These are phyloP conservation scores for Lymantria dispar DNA, from an alignment of 2,888 invertebrate species.

Conservation along the genomic window DNA sequence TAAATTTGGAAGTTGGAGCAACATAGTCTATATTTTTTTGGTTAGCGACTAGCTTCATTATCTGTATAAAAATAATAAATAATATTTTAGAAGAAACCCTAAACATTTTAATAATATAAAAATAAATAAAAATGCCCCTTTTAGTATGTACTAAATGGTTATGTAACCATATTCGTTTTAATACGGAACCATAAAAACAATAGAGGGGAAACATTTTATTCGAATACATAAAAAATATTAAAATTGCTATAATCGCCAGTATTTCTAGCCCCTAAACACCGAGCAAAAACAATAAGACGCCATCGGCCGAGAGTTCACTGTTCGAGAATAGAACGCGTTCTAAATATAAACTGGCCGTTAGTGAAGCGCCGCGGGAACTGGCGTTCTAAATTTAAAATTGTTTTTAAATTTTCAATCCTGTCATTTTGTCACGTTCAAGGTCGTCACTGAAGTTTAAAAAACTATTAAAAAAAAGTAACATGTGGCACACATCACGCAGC, in stretches of 20 bases:
- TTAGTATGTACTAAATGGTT: too few relatives aligned
- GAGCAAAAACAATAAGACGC: slow-evolving; percentile 73
- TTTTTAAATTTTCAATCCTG: slow-evolving; percentile 70
- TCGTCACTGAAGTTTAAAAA: slow-evolving; percentile 47
- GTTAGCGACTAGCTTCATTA: too few relatives aligned
- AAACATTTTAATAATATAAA: neutral
- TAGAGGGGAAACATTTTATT: neutral
- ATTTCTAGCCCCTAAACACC: slow-evolving; percentile 41
- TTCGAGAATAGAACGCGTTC: slow-evolving; percentile 76
- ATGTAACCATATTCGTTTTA: neutral
- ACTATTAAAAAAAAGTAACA: slow-evolving; percentile 37
- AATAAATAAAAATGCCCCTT: neutral
- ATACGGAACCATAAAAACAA: neutral
- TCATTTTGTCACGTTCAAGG: slow-evolving; percentile 78
- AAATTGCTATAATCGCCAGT: slow-evolving; percentile 18
- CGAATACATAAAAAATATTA: neutral
- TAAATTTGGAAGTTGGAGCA: too few relatives aligned
- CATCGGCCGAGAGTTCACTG: slow-evolving; percentile 75
- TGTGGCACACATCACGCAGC: slow-evolving; percentile 45
- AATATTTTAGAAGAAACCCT: neutral
- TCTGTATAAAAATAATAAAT: too few relatives aligned
- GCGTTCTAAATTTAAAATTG: slow-evolving; percentile 63
- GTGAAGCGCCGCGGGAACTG: slow-evolving; percentile 72
- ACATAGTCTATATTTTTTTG: too few relatives aligned
- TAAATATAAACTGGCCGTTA: slow-evolving; percentile 75